phyloP scores from a whole-genome alignment of 2,888 invertebrate species.

The Odontocerum albicorne region DNA sequence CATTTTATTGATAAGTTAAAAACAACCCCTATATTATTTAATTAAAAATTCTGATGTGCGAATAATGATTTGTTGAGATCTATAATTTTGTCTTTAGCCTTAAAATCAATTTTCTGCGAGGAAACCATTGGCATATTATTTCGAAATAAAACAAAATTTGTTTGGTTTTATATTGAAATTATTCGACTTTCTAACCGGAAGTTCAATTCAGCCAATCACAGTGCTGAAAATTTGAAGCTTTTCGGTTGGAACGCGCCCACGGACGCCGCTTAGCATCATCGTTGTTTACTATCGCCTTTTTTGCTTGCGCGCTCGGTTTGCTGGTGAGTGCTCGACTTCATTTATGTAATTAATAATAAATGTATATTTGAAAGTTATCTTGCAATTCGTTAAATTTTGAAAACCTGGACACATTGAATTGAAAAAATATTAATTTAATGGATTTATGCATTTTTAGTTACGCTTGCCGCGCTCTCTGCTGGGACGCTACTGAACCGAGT shows the following conservation, averaged over 20 bases:
- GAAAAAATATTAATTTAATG: slow-evolving; percentile 6
- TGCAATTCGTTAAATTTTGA: too few relatives aligned
- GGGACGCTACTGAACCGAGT: slow-evolving; percentile 26
- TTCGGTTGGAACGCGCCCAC: slow-evolving; percentile 3
- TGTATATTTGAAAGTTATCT: too few relatives aligned
- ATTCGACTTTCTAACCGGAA: slow-evolving; percentile 2
- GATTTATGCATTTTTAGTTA: slow-evolving; percentile 14
- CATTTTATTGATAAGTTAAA: too few relatives aligned
- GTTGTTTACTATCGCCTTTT: neutral
- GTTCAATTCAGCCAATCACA: slow-evolving; percentile 10
- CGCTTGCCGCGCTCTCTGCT: slow-evolving; percentile 27
- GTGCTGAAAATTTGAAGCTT: slow-evolving; percentile 6
- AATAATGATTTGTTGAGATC: too few relatives aligned
- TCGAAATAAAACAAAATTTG: too few relatives aligned
- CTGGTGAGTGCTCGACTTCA: neutral
- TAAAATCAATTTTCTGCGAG: too few relatives aligned
- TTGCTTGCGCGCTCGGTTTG: neutral
- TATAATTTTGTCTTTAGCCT: too few relatives aligned
- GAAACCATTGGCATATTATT: too few relatives aligned
- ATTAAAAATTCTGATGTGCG: too few relatives aligned
- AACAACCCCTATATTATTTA: too few relatives aligned
- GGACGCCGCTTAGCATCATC: neutral
- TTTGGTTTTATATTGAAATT: neutral
- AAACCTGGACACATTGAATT: neutral
- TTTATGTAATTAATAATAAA: neutral